Evolutionary conservation across 2,888 invertebrate genomes (phyloP), one percentile per base, ranked within the genome.

Genomic region (Synanthedon myopaeformis): DNA sequence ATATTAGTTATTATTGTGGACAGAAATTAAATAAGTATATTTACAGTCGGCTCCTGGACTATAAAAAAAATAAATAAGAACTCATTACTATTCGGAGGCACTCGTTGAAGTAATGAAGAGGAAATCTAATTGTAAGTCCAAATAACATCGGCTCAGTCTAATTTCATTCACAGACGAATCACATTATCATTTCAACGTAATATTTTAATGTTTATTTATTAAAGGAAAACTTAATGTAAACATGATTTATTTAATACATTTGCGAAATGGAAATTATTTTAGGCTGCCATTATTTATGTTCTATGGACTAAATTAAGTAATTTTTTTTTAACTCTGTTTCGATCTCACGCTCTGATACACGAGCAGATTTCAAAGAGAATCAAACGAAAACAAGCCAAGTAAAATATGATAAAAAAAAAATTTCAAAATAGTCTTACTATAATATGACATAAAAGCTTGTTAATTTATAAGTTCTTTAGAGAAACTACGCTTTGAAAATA

Each of bases 41-140:
- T 23, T 10, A 35, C 45, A n/a, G 45, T 45, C 45, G 14, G n/a
- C 45, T 45, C 45, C 8, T 19, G 19, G 23, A 12, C 49, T 49
- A 19, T 49, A 3, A 12, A 49, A n/a, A 14, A 62, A 45, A 52
- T 48, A 49, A 55, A 66, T 67, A 65, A 65, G 57, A 56, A 56
- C 69, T 71, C 67, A 67, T 77, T 70, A 72, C 69, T 70, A 74
- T 76, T 71, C 74, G 56, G 64, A 64, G 65, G 62, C 63, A 54
- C 61, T 60, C 60, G 58, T 61, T 65, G 64, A 67, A 72, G 72
- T 70, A 76, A 76, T 78, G 72, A 72, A 65, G 63, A 61, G 64
- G 65, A 72, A 72, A 72, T 72, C 69, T 74, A 77, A 72, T 74
- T 72, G 75, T 76, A 72, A 67, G 71, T 69, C 65, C 70, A 68